Percentiles rank a stretch among this genome's conserved stretches.
These are phyloP conservation scores for Meriones unguiculatus DNA, from an alignment of 2,113 vertebrate species.

Conservation along the genomic window DNA sequence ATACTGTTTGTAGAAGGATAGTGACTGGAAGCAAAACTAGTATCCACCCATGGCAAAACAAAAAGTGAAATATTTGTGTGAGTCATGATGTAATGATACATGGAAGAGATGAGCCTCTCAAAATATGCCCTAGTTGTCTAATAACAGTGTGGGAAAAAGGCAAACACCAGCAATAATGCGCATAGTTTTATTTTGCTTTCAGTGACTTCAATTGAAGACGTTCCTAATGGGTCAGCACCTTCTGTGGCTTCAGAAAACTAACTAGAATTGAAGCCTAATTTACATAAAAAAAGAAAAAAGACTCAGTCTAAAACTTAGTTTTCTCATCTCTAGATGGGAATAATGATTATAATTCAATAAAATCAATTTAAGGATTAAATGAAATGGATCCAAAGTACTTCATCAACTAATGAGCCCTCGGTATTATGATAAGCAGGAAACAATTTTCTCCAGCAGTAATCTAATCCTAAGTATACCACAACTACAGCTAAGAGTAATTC, in stretches of 20 bases:
- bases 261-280: not conserved
- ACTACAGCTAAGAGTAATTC: not conserved
- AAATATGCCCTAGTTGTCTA: not conserved
- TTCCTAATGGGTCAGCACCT: not conserved
- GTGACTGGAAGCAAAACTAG: not conserved
- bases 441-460: not conserved
- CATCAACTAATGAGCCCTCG: not conserved
- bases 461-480: not conserved
- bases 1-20: not conserved
- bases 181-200: not conserved
- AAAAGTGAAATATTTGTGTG: not conserved
- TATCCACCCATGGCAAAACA: not conserved
- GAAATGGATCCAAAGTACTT: not conserved
- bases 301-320: not conserved
- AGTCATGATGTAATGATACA: not conserved
- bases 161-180: not conserved
- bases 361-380: slow-evolving; percentile 15
- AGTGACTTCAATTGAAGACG: not conserved
- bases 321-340: not conserved
- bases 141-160: not conserved
- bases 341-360: not conserved
- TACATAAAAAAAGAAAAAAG: not conserved
- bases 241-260: not conserved
- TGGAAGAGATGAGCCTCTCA: not conserved
- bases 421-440: not conserved